Evolutionary conservation across 2,797 vertebrate genomes (phyloP).

Genomic region (Oophaga sylvatica): DNA sequence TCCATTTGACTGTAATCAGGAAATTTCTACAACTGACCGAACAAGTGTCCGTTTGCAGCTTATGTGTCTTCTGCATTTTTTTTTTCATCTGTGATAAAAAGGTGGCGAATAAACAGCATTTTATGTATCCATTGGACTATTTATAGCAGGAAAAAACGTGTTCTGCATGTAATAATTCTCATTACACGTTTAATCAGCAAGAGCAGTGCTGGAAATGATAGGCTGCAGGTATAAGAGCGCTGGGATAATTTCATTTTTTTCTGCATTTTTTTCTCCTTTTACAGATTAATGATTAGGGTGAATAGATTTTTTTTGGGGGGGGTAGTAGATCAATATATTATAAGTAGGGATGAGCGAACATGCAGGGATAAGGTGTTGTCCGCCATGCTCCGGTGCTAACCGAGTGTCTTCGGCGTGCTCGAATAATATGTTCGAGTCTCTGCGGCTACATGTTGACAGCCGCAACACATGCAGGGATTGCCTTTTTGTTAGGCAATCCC

Average conservation of each 20-base stretch:
- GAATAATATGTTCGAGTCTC: too few relatives aligned
- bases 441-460: too few relatives aligned
- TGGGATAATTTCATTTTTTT: not conserved
- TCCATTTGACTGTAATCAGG: constrained; percentile 45
- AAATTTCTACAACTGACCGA: constrained; percentile 47
- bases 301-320: not conserved
- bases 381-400: too few relatives aligned
- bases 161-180: not conserved
- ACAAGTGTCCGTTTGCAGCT: constrained; percentile 23
- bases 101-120: not conserved
- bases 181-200: not conserved
- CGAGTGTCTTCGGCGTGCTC: too few relatives aligned
- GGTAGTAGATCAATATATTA: too few relatives aligned
- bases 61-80: constrained; percentile 1
- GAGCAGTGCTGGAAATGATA: too few relatives aligned
- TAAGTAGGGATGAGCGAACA: too few relatives aligned
- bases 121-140: constrained; percentile 10
- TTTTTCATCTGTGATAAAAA: constrained; percentile 15
- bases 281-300: not conserved
- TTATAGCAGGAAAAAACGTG: constrained; percentile 4
- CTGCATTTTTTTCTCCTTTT: not conserved
- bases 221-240: not conserved
- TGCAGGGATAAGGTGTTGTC: too few relatives aligned
- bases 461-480: too few relatives aligned
- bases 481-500: too few relatives aligned